Base-by-base conservation (phyloP, 92 coral and sea anemone genomes). In the Porites cylindrica region DNA sequence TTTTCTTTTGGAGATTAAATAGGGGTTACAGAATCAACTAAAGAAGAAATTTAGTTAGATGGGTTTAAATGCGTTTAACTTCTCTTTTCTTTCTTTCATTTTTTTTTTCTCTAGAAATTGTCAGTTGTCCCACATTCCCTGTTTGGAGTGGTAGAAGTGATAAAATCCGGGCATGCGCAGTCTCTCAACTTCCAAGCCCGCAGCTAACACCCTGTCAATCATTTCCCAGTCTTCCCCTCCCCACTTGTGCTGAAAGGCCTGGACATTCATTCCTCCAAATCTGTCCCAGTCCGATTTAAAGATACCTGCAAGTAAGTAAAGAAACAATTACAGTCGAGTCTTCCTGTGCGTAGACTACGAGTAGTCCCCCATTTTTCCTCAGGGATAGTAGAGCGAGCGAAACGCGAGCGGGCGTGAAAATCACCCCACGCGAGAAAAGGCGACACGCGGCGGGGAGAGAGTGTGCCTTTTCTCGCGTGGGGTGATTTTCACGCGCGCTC, bases 141-240 rank as follows among this genome's bases (percentile, higher is more conserved):
- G 88, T 78, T 89, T 95, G 63, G 92, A 77, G 67, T 95, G 98
- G 67, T 93, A 79, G 58, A 95, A 95, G 82, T 95, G 98, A 80
- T 91, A 93, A 76, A 95, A 95, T 21, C 93, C 94, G 20, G 92
- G 92, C 81, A 95, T 72, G 79, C 96, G 94, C 54, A 93, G 76
- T 52, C 96, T 91, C 51, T 95, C 96, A 79, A 95, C 91, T 19
- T 87, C 96, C 58, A 93, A 79, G 1, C 98, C 98, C n/a, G 80
- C 65, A 12, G 85, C 12, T 21, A 95, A 80, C 32, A 95, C 80
- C 61, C 96, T 80, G 80, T 95, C 98, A 62, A 89, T 83, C 94
- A 95, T 86, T 73, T 95, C 96, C 98, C 98, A 95, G 88, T 95
- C 96, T 82, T 95, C 96, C 65, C 98, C 98, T 64, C 98, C 98